Percentiles rank a stretch among this genome's conserved stretches.
Evolutionary conservation across 2,797 vertebrate species (phyloP).

Genomic region (Argya squamiceps): DNA sequence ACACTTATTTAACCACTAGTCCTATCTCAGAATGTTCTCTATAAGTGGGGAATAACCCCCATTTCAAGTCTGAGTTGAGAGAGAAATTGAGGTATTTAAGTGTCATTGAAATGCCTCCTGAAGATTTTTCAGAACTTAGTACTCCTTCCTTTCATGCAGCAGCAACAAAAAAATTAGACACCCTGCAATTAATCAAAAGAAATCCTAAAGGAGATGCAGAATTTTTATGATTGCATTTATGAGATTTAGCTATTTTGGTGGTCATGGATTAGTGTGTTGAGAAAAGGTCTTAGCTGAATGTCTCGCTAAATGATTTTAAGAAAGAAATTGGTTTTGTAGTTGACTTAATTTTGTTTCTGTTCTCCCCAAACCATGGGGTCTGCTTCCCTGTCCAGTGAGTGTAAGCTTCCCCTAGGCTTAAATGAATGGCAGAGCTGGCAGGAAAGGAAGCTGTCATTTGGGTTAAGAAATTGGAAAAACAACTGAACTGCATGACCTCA

Average conservation of each 20-base stretch:
- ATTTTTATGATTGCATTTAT: not conserved
- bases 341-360: not conserved
- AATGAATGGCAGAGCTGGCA: not conserved
- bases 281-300: not conserved
- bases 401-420: not conserved
- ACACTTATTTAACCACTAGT: not conserved
- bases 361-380: not conserved
- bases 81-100: not conserved
- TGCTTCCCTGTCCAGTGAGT: not conserved
- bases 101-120: not conserved
- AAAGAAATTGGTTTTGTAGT: not conserved
- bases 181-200: not conserved
- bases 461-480: not conserved
- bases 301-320: not conserved
- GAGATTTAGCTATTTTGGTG: not conserved
- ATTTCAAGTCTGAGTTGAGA: not conserved
- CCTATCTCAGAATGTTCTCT: not conserved
- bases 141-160: not conserved
- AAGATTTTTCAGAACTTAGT: not conserved
- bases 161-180: not conserved
- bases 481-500: not conserved
- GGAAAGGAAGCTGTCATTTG: not conserved
- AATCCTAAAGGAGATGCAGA: not conserved
- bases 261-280: not conserved
- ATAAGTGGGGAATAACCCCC: not conserved